A percentile compares a stretch with the other conserved stretches of the same genome.
These are phyloP conservation scores for Metalampra italica DNA, from an alignment of 2,888 invertebrate genomes.

Conservation along the genomic window DNA sequence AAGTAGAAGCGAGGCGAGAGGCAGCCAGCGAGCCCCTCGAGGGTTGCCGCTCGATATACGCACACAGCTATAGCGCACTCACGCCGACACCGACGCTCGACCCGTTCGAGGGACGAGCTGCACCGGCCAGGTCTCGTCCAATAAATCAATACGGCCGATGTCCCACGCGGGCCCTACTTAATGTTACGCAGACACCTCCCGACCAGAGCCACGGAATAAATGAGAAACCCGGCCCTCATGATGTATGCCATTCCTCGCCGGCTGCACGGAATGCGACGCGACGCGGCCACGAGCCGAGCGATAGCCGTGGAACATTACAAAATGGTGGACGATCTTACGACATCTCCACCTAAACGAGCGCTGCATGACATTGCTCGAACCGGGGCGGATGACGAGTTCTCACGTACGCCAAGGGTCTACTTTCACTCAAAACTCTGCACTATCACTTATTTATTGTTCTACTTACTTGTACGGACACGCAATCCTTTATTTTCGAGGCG, in stretches of 20 bases:
- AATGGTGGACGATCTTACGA: conserved; percentile 80
- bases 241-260: conserved; percentile 65
- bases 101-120: conserved; percentile 66
- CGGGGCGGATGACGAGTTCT: conserved; percentile 76
- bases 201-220: conserved; percentile 69
- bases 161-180: conserved; percentile 58
- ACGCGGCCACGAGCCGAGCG: conserved; percentile 71
- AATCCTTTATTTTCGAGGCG: conserved; percentile 81
- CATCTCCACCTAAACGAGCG: conserved; percentile 76
- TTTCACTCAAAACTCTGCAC: conserved; percentile 69
- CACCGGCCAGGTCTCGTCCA: conserved; percentile 70
- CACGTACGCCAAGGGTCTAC: conserved; percentile 70
- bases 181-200: conserved; percentile 62
- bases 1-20: conserved; percentile 76
- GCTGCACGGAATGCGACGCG: conserved; percentile 73
- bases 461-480: conserved; percentile 83
- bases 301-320: conserved; percentile 76
- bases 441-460: conserved; percentile 49
- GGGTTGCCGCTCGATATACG: conserved; percentile 76
- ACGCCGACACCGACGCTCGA: conserved; percentile 72
- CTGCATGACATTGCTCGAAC: conserved; percentile 72
- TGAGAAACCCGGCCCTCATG: conserved; percentile 68
- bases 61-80: conserved; percentile 66
- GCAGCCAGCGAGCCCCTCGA: conserved; percentile 74
- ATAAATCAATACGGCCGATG: conserved; percentile 74